phyloP scores from a whole-genome alignment of 2,888 invertebrate species.

The Rapana venosa region DNA sequence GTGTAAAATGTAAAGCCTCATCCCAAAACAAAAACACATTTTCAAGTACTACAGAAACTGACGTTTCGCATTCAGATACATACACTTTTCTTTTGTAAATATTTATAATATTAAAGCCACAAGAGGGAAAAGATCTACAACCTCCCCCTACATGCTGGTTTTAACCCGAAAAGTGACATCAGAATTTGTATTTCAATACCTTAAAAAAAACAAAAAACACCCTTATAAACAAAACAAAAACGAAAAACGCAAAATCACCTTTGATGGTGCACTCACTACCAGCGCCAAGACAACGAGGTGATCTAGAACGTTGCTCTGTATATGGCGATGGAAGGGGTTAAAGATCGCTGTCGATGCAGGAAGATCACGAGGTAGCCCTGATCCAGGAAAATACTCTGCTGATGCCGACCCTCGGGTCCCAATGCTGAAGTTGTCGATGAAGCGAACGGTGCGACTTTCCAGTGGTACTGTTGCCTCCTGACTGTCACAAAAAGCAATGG shows the following conservation, averaged over 20 bases:
- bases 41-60: too few species aligned
- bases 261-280: not conserved
- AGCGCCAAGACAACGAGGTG: constrained; percentile 51
- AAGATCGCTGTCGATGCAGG: constrained; percentile 91
- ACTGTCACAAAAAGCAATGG: constrained; percentile 80
- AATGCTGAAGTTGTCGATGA: constrained; percentile 99
- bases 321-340: constrained; percentile 93
- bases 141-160: too few species aligned
- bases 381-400: constrained; percentile 92
- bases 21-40: too few species aligned
- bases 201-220: too few species aligned
- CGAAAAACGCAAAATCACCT: not conserved
- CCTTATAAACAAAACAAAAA: not conserved
- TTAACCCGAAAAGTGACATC: too few species aligned
- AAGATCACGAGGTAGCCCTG: constrained; percentile 94
- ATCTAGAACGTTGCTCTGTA: constrained; percentile 78
- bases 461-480: constrained; percentile 96
- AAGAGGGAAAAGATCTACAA: too few species aligned
- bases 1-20: too few species aligned
- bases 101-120: too few species aligned
- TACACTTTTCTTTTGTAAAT: too few species aligned
- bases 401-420: constrained; percentile 96
- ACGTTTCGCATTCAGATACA: too few species aligned
- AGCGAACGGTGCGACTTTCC: constrained; percentile 97
- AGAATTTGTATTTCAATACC: too few species aligned